Evolutionary conservation across 2,113 vertebrate genomes (phyloP).

Genomic region (Neodontobutis hainanensis): DNA sequence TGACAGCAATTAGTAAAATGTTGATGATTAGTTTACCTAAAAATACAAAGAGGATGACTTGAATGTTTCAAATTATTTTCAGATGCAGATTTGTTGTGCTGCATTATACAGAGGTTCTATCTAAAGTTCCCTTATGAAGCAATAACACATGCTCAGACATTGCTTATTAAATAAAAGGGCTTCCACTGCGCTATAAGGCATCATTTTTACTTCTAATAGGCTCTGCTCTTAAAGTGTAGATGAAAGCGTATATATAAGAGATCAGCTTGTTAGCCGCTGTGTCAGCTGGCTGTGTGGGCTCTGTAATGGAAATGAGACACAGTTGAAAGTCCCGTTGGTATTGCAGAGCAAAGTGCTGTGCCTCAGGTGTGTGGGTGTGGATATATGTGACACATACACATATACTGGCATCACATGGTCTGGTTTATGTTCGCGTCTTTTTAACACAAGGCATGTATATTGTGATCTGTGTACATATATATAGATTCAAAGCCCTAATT

Average conservation of each 20-base stretch:
- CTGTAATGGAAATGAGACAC: conserved; percentile 47
- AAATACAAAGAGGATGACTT: conserved; percentile 1
- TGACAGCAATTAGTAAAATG: conserved; percentile 34
- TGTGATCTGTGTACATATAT: no score
- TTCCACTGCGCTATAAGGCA: conserved; percentile 28
- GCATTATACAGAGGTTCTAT: no score
- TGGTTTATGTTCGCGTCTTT: not conserved
- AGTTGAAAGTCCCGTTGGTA: conserved; percentile 33
- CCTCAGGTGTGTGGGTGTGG: conserved; percentile 27
- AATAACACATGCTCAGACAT: not conserved
- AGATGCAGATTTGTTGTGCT: not conserved
- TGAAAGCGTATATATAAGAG: conserved; percentile 32
- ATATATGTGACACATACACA: not conserved
- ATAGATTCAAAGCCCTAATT: no score
- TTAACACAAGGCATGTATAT: not conserved
- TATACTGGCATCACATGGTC: not conserved
- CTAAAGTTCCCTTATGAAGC: not conserved
- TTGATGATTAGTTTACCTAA: not conserved
- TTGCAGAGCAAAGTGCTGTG: conserved; percentile 33
- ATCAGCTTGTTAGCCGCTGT: conserved; percentile 37
- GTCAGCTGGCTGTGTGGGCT: conserved; percentile 26
- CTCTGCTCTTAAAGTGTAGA: conserved; percentile 35
- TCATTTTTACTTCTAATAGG: conserved; percentile 38
- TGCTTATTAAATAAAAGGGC: conserved; percentile 33
- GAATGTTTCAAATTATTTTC: not conserved